phyloP scores from a whole-genome alignment of 2,797 vertebrate species.

The Esox masquinongy region DNA sequence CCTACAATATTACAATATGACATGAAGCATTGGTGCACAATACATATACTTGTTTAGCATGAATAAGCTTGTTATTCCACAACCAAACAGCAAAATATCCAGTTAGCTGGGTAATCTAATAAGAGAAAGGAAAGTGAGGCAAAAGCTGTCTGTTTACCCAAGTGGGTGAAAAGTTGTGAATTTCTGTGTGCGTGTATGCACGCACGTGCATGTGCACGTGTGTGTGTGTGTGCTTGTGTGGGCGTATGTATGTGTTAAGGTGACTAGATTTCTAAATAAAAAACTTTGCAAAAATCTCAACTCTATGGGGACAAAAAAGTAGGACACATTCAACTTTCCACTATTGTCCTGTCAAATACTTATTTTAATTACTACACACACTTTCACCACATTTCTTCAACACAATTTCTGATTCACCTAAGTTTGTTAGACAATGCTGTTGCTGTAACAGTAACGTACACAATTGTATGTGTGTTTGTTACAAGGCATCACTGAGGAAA shows the following conservation, averaged over 20 bases:
- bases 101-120: neutral
- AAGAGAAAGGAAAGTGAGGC: neutral
- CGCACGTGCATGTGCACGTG: slow-evolving; percentile 12
- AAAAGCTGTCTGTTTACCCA: neutral
- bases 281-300: too few species aligned
- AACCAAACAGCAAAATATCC: neutral
- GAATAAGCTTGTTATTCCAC: neutral
- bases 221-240: slow-evolving; percentile 3
- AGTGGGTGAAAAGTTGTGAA: neutral
- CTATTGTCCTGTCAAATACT: too few species aligned
- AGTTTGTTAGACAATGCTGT: too few species aligned
- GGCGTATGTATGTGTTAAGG: slow-evolving; percentile 9
- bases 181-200: slow-evolving; percentile 8
- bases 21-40: neutral
- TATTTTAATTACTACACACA: too few species aligned
- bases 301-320: too few species aligned
- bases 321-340: too few species aligned
- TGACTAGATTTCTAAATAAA: too few species aligned
- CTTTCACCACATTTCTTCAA: too few species aligned
- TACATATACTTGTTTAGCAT: neutral
- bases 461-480: neutral
- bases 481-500: too few species aligned
- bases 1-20: neutral
- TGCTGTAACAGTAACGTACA: too few species aligned
- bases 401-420: too few species aligned